phyloP scores from a whole-genome alignment of 2,888 invertebrate genomes.

The Monochamus alternatus region DNA sequence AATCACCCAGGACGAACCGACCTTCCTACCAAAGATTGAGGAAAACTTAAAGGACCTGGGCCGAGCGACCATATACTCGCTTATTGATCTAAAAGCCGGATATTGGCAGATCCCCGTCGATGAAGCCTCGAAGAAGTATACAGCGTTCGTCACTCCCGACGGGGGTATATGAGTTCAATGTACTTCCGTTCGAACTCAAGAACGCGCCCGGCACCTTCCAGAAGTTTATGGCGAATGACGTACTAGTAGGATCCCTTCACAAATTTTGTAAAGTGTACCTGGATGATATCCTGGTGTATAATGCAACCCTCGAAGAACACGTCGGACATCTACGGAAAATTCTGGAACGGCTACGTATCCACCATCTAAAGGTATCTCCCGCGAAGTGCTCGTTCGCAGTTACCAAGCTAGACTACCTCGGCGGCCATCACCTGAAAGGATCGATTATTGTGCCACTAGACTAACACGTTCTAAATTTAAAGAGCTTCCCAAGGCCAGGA shows the following conservation, averaged over 20 bases:
- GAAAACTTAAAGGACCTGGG: constrained; percentile 41
- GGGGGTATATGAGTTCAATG: background rate
- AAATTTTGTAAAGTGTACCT: constrained; percentile 55
- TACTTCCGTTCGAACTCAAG: too few relatives aligned
- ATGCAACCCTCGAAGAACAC: background rate
- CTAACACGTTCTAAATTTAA: background rate
- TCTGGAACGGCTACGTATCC: constrained; percentile 22
- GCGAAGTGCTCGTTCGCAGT: constrained; percentile 18
- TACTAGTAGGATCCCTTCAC: constrained; percentile 22
- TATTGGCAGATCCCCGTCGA: constrained; percentile 47
- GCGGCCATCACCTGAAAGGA: constrained; percentile 16
- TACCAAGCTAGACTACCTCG: constrained; percentile 20
- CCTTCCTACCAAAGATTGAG: constrained; percentile 35
- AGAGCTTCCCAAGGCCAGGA: background rate
- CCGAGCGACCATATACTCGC: constrained; percentile 28
- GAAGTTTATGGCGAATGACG: too few relatives aligned
- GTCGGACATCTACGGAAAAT: background rate
- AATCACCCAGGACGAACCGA: constrained; percentile 23
- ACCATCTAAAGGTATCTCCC: constrained; percentile 19
- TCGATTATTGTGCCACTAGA: background rate
- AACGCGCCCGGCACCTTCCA: too few relatives aligned
- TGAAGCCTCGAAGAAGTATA: constrained; percentile 29
- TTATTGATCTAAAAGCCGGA: constrained; percentile 39
- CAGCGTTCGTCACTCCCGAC: constrained; percentile 42
- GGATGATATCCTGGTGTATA: constrained; percentile 58